Conservation (phyloP, 2,113 vertebrate species). For the Strix aluco region DNA sequence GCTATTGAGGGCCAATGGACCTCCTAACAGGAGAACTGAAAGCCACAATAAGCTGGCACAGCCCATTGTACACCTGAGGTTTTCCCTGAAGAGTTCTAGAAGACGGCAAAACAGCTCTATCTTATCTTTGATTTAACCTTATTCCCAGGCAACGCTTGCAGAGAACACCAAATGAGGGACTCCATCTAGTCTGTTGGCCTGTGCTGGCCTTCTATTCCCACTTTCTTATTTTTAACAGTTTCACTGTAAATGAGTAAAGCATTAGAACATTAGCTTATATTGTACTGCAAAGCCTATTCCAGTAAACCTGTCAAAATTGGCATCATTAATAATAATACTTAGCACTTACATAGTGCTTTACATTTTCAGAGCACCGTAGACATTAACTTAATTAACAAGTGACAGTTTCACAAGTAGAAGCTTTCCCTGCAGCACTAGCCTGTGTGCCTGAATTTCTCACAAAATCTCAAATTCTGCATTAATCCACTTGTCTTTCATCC, state of each 20-base stretch:
- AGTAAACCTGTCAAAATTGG: constrained; percentile 59
- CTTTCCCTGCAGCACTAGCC: not conserved
- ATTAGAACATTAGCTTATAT: constrained; percentile 45
- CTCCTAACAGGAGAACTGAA: not conserved
- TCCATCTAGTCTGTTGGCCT: not conserved
- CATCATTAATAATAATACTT: constrained; percentile 64
- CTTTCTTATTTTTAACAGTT: constrained; percentile 26
- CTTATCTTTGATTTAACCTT: not conserved
- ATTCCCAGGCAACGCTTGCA: not conserved
- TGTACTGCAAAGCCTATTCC: constrained; percentile 47
- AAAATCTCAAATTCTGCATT: constrained; percentile 14
- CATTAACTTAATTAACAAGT: constrained; percentile 66
- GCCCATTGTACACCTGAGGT: not conserved
- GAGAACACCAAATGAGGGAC: not conserved
- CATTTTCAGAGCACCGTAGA: constrained; percentile 26
- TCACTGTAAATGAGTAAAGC: constrained; percentile 21
- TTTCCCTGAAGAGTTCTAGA: not conserved
- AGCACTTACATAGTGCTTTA: constrained; percentile 53
- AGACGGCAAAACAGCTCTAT: not conserved
- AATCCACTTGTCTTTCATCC: constrained; percentile 51
- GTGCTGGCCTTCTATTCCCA: constrained; percentile 9
- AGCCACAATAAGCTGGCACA: not conserved
- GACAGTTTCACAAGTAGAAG: constrained; percentile 46
- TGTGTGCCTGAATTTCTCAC: not conserved
- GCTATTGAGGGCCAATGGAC: not conserved